Percentiles rank a stretch among this genome's conserved stretches.
phyloP scores from a whole-genome alignment of 1,140 invertebrate species.

The Chlorops oryzae region DNA sequence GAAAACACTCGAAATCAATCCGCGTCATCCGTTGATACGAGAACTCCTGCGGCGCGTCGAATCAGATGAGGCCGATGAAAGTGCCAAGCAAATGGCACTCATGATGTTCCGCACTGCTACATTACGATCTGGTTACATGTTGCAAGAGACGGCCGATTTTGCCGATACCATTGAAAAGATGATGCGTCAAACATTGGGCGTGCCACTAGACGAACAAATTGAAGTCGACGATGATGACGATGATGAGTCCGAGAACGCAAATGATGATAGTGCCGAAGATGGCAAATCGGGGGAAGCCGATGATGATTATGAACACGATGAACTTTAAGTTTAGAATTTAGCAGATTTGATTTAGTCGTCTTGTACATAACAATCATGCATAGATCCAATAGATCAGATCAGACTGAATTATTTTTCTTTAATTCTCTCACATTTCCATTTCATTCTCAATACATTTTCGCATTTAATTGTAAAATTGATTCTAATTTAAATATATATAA shows the following conservation, averaged over 20 bases:
- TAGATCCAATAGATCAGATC: slow-evolving; percentile 19
- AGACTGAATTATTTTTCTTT: slow-evolving; percentile 27
- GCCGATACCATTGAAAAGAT: slow-evolving; percentile 82
- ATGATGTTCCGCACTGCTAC: slow-evolving; percentile 94
- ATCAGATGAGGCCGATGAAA: slow-evolving; percentile 69
- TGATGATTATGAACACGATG: slow-evolving; percentile 37
- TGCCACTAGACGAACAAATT: slow-evolving; percentile 66
- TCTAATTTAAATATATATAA: too few species aligned
- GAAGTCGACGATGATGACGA: slow-evolving; percentile 53
- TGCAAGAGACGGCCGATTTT: slow-evolving; percentile 81
- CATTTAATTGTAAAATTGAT: too few species aligned
- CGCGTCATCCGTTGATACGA: slow-evolving; percentile 90
- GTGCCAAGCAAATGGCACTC: slow-evolving; percentile 78
- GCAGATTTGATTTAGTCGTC: slow-evolving; percentile 5
- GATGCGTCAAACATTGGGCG: slow-evolving; percentile 75
- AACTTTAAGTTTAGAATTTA: slow-evolving; percentile 25
- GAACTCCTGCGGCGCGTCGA: slow-evolving; percentile 82
- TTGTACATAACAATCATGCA: too few species aligned
- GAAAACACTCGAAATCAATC: slow-evolving; percentile 97
- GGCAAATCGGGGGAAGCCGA: slow-evolving; percentile 40
- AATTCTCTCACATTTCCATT: too few species aligned
- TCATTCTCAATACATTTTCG: too few species aligned
- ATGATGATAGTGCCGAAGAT: slow-evolving; percentile 19
- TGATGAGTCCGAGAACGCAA: slow-evolving; percentile 45
- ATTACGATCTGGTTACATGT: slow-evolving; percentile 79